Conservation (phyloP, 2,888 invertebrate species). For the Idaea biselata region DNA sequence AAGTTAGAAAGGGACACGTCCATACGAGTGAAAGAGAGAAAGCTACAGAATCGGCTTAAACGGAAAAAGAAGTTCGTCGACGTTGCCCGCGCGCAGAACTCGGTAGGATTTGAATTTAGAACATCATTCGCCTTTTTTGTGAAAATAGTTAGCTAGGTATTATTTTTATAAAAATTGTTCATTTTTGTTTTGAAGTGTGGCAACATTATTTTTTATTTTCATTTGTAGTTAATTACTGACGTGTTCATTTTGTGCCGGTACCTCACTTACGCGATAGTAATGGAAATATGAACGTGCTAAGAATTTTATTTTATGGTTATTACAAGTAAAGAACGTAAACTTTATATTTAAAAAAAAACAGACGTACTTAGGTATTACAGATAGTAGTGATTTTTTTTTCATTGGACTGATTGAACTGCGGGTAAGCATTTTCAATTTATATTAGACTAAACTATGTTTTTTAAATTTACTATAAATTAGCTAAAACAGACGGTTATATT, state of each 20-base stretch:
- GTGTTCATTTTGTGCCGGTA: constrained; percentile 51
- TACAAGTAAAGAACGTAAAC: not conserved
- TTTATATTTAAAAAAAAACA: not conserved
- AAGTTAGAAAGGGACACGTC: constrained; percentile 40
- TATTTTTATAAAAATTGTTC: constrained; percentile 30
- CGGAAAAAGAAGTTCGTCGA: constrained; percentile 52
- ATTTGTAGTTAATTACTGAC: constrained; percentile 38
- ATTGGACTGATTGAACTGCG: not conserved
- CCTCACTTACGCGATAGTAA: constrained; percentile 15
- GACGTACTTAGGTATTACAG: not conserved
- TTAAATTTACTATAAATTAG: no score
- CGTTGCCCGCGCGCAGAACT: constrained; percentile 53
- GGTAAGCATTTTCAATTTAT: not conserved
- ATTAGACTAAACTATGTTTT: no score
- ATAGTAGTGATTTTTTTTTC: not conserved
- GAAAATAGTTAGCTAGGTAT: constrained; percentile 30
- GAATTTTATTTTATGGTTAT: not conserved
- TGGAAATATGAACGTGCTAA: not conserved
- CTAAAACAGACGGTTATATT: no score
- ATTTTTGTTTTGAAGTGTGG: constrained; percentile 32
- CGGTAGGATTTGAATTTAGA: constrained; percentile 41
- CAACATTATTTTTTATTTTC: constrained; percentile 39
- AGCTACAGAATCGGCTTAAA: constrained; percentile 42
- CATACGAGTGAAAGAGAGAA: constrained; percentile 43
- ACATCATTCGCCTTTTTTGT: constrained; percentile 22